Percentiles rank a stretch among this genome's conserved stretches.
Evolutionary conservation across 2,888 invertebrate genomes (phyloP).

Genomic region (Chorisops tibialis): DNA sequence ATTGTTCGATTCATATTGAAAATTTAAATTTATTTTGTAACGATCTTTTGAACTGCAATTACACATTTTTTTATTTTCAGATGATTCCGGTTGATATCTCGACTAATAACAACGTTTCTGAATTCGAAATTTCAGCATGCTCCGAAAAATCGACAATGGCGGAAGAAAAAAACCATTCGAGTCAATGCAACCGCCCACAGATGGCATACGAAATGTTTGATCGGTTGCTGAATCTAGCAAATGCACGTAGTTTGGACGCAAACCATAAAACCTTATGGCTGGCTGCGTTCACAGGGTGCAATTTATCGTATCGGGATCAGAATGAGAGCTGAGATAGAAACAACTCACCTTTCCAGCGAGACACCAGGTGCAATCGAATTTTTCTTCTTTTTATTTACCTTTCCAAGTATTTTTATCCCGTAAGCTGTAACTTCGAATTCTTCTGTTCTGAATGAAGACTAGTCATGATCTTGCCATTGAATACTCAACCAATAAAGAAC

Average conservation of each 20-base stretch:
- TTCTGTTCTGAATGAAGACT: background rate
- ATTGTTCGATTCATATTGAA: too few relatives aligned
- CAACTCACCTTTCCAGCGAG: background rate
- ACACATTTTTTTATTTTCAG: background rate
- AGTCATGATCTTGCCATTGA: conserved; percentile 19
- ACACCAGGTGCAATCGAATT: background rate
- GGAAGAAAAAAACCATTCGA: background rate
- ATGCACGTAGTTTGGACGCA: background rate
- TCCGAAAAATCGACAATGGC: too few relatives aligned
- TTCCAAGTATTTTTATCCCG: background rate
- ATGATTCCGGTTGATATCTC: conserved; percentile 12
- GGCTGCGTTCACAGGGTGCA: conserved; percentile 30
- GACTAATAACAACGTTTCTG: background rate
- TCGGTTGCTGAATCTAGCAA: conserved; percentile 20
- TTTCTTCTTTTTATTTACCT: background rate
- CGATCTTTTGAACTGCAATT: too few relatives aligned
- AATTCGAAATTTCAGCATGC: background rate
- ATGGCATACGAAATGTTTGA: conserved; percentile 28
- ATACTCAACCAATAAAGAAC: too few relatives aligned
- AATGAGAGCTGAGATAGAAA: background rate
- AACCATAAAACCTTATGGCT: conserved; percentile 25
- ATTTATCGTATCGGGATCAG: conserved; percentile 5
- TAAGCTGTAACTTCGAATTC: background rate
- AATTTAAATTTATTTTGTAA: too few relatives aligned
- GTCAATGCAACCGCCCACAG: conserved; percentile 21